Percentiles rank a stretch among this genome's conserved stretches.
Evolutionary conservation across 2,888 invertebrate genomes (phyloP).

Genomic region (Poecilobothrus nobilitatus): DNA sequence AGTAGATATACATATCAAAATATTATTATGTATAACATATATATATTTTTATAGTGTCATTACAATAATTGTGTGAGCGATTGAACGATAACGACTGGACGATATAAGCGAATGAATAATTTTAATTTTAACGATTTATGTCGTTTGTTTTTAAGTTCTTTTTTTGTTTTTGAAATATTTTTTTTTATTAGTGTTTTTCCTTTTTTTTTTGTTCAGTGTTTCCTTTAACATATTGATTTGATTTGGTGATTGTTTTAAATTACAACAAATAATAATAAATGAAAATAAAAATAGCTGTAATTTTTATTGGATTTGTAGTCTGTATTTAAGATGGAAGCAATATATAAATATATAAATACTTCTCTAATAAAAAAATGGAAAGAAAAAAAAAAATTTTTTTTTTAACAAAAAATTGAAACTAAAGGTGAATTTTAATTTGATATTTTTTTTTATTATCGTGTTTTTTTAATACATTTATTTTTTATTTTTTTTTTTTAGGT

Average conservation of each 20-base stretch:
- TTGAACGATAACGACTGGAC: background rate
- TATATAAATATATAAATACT: background rate
- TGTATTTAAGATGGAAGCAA: background rate
- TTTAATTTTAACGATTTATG: background rate
- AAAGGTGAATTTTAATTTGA: constrained; percentile 4
- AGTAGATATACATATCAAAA: too few species aligned
- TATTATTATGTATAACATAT: too few species aligned
- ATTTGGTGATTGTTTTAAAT: background rate
- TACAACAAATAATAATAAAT: too few species aligned
- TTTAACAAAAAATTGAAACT: background rate
- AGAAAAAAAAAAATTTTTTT: too few species aligned
- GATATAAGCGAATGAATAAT: background rate
- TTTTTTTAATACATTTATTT: too few species aligned
- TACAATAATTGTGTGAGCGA: background rate
- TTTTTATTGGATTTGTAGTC: background rate
- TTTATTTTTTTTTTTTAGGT: too few species aligned
- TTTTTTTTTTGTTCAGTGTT: too few species aligned
- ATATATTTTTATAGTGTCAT: background rate
- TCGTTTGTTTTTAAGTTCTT: background rate
- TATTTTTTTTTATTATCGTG: background rate
- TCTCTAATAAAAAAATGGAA: too few species aligned
- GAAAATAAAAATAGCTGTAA: background rate
- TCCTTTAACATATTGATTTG: background rate
- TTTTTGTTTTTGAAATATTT: background rate
- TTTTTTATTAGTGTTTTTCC: too few species aligned